Evolutionary conservation across 30 jellyfish, hydroid and myxozoan genomes (phyloP).

Genomic region (Aurelia sp.): DNA sequence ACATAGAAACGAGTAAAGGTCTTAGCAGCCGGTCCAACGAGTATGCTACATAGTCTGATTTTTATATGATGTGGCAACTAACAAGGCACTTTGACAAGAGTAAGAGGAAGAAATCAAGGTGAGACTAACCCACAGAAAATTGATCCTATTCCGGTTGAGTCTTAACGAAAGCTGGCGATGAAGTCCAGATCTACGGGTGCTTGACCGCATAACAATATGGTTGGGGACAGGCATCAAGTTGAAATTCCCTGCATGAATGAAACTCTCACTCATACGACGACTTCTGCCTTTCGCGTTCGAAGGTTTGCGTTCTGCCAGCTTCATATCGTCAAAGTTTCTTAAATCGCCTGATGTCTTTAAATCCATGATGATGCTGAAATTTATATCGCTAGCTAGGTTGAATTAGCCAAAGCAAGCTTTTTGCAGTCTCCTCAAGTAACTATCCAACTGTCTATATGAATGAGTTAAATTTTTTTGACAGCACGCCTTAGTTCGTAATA

Average conservation of each 20-base stretch:
- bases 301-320: slow-evolving; percentile 11
- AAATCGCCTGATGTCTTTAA: background rate
- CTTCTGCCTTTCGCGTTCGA: background rate
- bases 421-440: too few relatives aligned
- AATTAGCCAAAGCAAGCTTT: too few relatives aligned
- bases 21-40: too few relatives aligned
- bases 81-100: background rate
- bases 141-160: slow-evolving; percentile 52
- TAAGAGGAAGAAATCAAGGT: background rate
- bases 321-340: slow-evolving; percentile 22
- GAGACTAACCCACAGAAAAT: slow-evolving; percentile 53
- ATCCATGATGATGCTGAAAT: background rate
- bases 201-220: slow-evolving; percentile 26
- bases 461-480: too few relatives aligned
- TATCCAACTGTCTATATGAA: too few relatives aligned
- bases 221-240: slow-evolving; percentile 1
- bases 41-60: too few relatives aligned
- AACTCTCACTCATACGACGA: slow-evolving; percentile 59
- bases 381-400: too few relatives aligned
- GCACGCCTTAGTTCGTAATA: too few relatives aligned
- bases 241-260: slow-evolving; percentile 3
- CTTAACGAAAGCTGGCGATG: slow-evolving; percentile 67
- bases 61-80: too few relatives aligned
- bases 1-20: too few relatives aligned
- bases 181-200: slow-evolving; percentile 39